Conservation (phyloP, 64 coral and sea anemone species). For the Stylophora pistillata region DNA sequence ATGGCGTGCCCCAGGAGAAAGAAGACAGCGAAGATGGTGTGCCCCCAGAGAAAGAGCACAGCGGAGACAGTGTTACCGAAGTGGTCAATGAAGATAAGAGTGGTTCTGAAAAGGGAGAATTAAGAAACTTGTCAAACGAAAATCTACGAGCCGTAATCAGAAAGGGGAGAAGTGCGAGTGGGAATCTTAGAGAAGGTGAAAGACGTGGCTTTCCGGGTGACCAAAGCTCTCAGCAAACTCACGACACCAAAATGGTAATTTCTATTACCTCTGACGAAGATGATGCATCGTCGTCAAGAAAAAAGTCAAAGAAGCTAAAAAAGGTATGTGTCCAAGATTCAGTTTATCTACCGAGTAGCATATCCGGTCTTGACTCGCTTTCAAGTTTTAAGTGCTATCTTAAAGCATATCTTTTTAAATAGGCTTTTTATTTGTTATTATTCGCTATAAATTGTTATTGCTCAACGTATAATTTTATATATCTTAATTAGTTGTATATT, state of each 20-base stretch:
- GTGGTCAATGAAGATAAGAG: background rate
- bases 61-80: too few species aligned
- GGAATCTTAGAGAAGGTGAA: background rate
- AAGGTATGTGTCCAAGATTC: conserved; percentile 6
- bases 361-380: too few species aligned
- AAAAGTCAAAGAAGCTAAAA: conserved; percentile 5
- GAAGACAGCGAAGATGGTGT: conserved; percentile 4
- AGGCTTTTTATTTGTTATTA: too few species aligned
- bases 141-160: background rate
- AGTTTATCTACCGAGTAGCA: background rate
- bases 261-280: background rate
- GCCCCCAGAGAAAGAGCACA: too few species aligned
- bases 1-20: too few species aligned
- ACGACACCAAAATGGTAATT: conserved; percentile 6
- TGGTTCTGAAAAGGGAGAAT: conserved; percentile 8
- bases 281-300: conserved; percentile 1
- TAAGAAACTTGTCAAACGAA: background rate
- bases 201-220: background rate
- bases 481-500: too few species aligned
- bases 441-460: too few species aligned
- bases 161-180: background rate
- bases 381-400: too few species aligned
- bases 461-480: too few species aligned
- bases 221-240: conserved; percentile 7
- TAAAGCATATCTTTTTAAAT: too few species aligned